Evolutionary conservation across 1,140 invertebrate genomes (phyloP).

Genomic region (Oryctes rhinoceros): DNA sequence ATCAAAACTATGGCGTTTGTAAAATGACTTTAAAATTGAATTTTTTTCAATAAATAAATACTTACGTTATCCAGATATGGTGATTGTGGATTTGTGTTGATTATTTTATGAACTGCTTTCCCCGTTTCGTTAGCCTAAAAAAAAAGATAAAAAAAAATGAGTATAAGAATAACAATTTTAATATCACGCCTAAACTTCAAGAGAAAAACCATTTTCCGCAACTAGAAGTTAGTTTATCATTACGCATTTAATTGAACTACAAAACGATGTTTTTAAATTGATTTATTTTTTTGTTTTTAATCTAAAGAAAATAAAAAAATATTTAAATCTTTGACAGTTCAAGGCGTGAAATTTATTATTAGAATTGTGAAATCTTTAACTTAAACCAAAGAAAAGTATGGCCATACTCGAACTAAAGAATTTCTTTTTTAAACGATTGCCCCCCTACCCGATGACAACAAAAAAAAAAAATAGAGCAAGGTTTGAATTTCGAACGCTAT

Average conservation of each 20-base stretch:
- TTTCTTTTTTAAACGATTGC: too few relatives aligned
- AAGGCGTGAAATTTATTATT: too few relatives aligned
- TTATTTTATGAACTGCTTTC: slow-evolving; percentile 39
- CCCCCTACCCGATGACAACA: background rate
- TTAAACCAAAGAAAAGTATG: background rate
- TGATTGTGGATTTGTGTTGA: slow-evolving; percentile 35
- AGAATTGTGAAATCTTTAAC: too few relatives aligned
- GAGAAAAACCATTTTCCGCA: background rate
- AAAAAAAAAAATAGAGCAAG: background rate
- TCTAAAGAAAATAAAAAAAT: background rate
- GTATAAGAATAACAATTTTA: slow-evolving; percentile 4
- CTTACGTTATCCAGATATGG: slow-evolving; percentile 30
- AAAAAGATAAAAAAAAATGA: slow-evolving; percentile 11
- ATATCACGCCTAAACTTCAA: background rate
- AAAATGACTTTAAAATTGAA: background rate
- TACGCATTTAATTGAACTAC: too few relatives aligned
- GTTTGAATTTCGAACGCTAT: background rate
- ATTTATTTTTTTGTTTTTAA: background rate
- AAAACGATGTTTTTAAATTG: too few relatives aligned
- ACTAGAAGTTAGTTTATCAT: too few relatives aligned
- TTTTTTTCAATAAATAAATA: slow-evolving; percentile 1
- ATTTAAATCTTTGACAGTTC: too few relatives aligned
- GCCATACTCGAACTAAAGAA: background rate
- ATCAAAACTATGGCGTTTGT: slow-evolving; percentile 35
- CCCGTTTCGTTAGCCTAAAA: slow-evolving; percentile 36